Conservation (phyloP, 2,888 invertebrate species). For the Drosophila tanythrix region DNA sequence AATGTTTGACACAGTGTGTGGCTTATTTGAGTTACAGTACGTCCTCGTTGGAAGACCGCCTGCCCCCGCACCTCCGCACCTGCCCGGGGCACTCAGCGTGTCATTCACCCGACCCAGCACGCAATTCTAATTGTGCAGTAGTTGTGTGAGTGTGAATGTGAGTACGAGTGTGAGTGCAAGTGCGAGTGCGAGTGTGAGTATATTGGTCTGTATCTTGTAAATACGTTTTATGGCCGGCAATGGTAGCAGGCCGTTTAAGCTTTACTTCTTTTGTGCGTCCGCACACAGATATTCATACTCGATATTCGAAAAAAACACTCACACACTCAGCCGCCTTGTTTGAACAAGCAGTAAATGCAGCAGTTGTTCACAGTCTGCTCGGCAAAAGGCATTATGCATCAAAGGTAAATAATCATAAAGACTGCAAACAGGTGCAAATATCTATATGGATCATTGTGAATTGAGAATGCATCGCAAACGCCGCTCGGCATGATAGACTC, state of each 20-base stretch:
- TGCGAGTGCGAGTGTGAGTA: not conserved
- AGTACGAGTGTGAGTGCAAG: fast-evolving
- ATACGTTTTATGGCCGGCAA: slow-evolving; percentile 63
- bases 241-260: slow-evolving; percentile 45
- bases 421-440: slow-evolving; percentile 26
- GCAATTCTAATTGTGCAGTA: slow-evolving; percentile 55
- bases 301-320: not conserved
- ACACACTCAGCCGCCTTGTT: slow-evolving; percentile 31
- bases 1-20: slow-evolving; percentile 76
- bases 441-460: not conserved
- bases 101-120: slow-evolving; percentile 53
- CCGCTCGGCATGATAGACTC: not conserved
- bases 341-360: slow-evolving; percentile 58
- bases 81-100: slow-evolving; percentile 45
- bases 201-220: slow-evolving; percentile 55
- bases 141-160: slow-evolving; percentile 3
- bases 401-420: slow-evolving; percentile 35
- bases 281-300: not conserved
- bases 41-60: slow-evolving; percentile 26
- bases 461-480: not conserved
- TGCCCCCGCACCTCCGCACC: not conserved
- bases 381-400: slow-evolving; percentile 34
- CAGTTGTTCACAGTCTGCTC: slow-evolving; percentile 27
- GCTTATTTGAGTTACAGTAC: slow-evolving; percentile 62
- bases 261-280: slow-evolving; percentile 57